A percentile compares a stretch with the other conserved stretches of the same genome.
phyloP scores from a whole-genome alignment of 1,140 invertebrate genomes.

The Drosophila bipectinata region DNA sequence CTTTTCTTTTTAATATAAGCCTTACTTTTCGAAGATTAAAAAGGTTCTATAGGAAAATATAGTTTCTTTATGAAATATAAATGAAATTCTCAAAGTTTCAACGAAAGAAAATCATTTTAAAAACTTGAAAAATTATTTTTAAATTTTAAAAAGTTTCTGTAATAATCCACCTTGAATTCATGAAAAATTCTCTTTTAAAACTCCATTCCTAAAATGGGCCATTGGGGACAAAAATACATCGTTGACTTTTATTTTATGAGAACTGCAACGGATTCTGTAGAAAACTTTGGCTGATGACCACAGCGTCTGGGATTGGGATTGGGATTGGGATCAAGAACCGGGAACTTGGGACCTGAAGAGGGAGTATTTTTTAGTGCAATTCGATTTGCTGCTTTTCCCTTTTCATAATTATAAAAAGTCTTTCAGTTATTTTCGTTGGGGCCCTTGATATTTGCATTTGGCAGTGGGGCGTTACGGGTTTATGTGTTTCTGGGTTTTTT shows the following conservation, averaged over 20 bases:
- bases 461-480: constrained; percentile 71
- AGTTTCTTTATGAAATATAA: too few relatives aligned
- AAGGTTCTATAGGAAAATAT: too few relatives aligned
- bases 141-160: background rate
- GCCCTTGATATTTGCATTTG: constrained; percentile 73
- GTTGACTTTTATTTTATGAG: constrained; percentile 61
- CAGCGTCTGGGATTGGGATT: constrained; percentile 36
- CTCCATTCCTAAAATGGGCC: background rate
- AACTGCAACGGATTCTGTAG: constrained; percentile 63
- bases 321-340: constrained; percentile 12
- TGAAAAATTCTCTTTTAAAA: background rate
- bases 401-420: constrained; percentile 77
- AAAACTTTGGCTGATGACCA: constrained; percentile 71
- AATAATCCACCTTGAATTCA: background rate
- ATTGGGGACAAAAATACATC: constrained; percentile 9
- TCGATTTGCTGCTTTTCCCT: constrained; percentile 79
- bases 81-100: too few relatives aligned
- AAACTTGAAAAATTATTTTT: too few relatives aligned
- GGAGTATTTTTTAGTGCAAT: constrained; percentile 66
- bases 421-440: constrained; percentile 44
- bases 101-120: too few relatives aligned
- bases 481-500: constrained; percentile 48
- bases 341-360: constrained; percentile 22
- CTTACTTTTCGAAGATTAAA: too few relatives aligned
- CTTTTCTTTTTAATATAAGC: background rate